A percentile compares a stretch with the other conserved stretches of the same genome.
Conservation (phyloP, 2,888 invertebrate species). For the Sinotaia quadrata region DNA sequence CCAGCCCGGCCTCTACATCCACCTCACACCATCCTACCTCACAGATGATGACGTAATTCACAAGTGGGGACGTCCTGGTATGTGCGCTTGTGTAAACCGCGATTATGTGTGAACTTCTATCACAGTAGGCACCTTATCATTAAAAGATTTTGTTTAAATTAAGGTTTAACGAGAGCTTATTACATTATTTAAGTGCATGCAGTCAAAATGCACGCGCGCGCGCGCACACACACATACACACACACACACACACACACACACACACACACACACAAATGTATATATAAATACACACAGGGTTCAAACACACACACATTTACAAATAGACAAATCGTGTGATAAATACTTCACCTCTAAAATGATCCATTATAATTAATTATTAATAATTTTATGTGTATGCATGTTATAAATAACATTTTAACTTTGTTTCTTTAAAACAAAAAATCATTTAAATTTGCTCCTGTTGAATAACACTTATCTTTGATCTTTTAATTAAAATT, state of each 20-base stretch:
- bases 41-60: slow-evolving; percentile 39
- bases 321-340: no score
- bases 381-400: no score
- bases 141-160: background rate
- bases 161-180: background rate
- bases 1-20: slow-evolving; percentile 47
- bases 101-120: background rate
- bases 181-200: background rate
- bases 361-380: no score
- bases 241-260: slow-evolving; percentile 6
- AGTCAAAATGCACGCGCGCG: background rate
- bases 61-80: slow-evolving; percentile 42
- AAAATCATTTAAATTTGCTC: no score
- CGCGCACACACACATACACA: slow-evolving; percentile 5
- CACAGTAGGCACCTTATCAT: background rate
- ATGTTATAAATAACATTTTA: no score
- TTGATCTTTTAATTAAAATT: no score
- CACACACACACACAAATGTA: background rate
- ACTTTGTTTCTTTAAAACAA: no score
- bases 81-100: background rate
- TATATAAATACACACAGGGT: background rate
- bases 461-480: no score
- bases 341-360: no score
- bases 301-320: no score
- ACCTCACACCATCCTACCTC: slow-evolving; percentile 54